Conservation (phyloP, 2,888 invertebrate species). For the Leptopilina drosophilae region DNA sequence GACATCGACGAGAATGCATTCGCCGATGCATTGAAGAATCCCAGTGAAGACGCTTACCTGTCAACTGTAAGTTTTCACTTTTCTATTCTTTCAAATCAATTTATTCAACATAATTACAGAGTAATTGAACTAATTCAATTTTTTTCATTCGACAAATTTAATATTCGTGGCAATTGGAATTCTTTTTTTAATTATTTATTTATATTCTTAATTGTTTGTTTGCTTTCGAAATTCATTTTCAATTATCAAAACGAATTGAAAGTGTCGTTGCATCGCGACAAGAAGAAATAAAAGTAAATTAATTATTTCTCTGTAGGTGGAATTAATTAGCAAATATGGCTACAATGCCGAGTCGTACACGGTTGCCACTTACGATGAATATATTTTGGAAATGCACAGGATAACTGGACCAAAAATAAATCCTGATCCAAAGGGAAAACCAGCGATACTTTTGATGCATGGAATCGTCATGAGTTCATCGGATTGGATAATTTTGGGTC, state of each 20-base stretch:
- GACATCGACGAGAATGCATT: constrained; percentile 1
- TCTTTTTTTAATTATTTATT: no score
- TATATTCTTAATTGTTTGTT: no score
- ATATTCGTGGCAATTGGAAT: no score
- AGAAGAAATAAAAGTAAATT: no score
- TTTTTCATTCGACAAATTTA: no score
- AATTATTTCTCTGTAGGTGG: constrained; percentile 64
- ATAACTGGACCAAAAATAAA: constrained; percentile 81
- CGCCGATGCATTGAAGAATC: constrained; percentile 1
- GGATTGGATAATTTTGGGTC: constrained; percentile 86
- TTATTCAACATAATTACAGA: not conserved
- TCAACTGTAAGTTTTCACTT: constrained; percentile 39
- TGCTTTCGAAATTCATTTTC: no score
- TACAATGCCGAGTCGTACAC: constrained; percentile 82
- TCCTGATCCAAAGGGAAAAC: constrained; percentile 76
- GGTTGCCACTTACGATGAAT: constrained; percentile 86
- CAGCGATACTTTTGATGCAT: constrained; percentile 82
- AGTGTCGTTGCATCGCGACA: no score
- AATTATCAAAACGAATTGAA: no score
- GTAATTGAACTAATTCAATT: no score
- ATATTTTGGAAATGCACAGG: constrained; percentile 86
- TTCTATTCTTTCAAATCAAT: not conserved
- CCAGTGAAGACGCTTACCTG: constrained; percentile 43
- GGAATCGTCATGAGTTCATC: constrained; percentile 86
- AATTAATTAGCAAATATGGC: constrained; percentile 80